Conservation (phyloP, 2,888 invertebrate genomes). For the Hemistola chrysoprasaria region DNA sequence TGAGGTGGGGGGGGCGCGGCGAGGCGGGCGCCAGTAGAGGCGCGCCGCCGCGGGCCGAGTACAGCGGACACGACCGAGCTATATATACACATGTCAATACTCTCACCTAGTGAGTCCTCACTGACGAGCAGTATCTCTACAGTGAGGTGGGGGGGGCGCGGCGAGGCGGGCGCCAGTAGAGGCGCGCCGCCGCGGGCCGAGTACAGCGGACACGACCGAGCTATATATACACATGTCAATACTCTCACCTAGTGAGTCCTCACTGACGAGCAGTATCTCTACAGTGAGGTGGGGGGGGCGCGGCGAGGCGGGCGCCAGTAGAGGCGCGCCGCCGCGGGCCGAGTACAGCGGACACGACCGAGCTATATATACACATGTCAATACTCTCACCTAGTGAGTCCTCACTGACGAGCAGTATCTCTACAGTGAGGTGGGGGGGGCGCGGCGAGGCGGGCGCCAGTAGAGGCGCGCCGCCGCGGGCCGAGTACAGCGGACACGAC, state of each 20-base stretch:
- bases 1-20: conserved; percentile 37
- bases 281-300: conserved; percentile 43
- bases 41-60: conserved; percentile 29
- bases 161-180: conserved; percentile 33
- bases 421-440: conserved; percentile 46
- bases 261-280: conserved; percentile 55
- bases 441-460: conserved; percentile 38
- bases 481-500: conserved; percentile 87
- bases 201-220: no score
- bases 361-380: conserved; percentile 15
- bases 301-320: conserved; percentile 34
- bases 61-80: no score
- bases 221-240: conserved; percentile 15
- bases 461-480: conserved; percentile 47
- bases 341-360: no score
- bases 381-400: conserved; percentile 38
- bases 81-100: conserved; percentile 15
- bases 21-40: conserved; percentile 30
- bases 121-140: conserved; percentile 59
- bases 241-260: conserved; percentile 42
- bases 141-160: conserved; percentile 35
- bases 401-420: conserved; percentile 54
- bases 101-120: conserved; percentile 44
- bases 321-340: conserved; percentile 30
- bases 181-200: conserved; percentile 30